Evolutionary conservation across 2,113 vertebrate genomes (phyloP).

Genomic region (Stegostoma tigrinum): DNA sequence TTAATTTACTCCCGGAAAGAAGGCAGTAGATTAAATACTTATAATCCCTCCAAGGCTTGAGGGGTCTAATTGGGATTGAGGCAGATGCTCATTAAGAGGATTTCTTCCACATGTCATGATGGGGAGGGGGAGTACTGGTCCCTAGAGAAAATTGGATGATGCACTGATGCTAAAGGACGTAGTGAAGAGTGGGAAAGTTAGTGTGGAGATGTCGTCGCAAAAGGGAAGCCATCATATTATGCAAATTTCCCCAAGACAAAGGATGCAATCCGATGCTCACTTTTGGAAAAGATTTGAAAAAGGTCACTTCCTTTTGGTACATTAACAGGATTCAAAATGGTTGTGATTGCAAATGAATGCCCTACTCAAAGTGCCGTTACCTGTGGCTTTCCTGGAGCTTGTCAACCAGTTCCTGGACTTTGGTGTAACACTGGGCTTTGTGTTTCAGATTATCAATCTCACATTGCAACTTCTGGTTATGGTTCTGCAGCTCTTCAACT

Average conservation of each 20-base stretch:
- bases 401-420: constrained; percentile 51
- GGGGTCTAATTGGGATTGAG: not conserved
- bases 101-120: not conserved
- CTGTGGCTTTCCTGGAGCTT: constrained; percentile 65
- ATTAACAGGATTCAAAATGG: not conserved
- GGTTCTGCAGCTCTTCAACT: constrained; percentile 53
- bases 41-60: not conserved
- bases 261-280: not conserved
- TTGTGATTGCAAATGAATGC: not conserved
- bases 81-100: not conserved
- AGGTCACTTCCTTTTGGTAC: not conserved
- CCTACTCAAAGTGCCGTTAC: constrained; percentile 41
- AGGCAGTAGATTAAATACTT: not conserved
- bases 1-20: not conserved
- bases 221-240: not conserved
- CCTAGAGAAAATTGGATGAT: not conserved
- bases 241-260: not conserved
- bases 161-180: not conserved
- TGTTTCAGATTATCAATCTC: constrained; percentile 55
- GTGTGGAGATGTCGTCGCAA: not conserved
- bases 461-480: constrained; percentile 52
- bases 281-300: not conserved
- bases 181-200: not conserved
- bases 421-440: constrained; percentile 53
- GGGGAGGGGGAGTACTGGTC: not conserved